Evolutionary conservation across 2,888 invertebrate species (phyloP).

Genomic region (Germaria angustata): DNA sequence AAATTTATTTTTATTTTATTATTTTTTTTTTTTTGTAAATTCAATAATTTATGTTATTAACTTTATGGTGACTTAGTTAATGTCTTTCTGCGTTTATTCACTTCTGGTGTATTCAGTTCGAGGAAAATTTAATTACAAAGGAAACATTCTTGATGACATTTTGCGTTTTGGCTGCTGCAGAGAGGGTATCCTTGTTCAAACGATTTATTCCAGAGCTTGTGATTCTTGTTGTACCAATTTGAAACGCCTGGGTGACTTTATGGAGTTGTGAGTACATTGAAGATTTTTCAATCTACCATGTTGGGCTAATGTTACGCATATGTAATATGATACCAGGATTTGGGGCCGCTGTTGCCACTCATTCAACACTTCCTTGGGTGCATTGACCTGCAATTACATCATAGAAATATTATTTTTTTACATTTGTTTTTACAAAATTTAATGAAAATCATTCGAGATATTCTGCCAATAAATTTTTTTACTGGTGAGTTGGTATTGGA

Average conservation of each 20-base stretch:
- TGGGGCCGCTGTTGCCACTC: slow-evolving; percentile 96
- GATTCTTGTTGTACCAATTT: slow-evolving; percentile 95
- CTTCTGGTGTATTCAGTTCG: slow-evolving; percentile 1
- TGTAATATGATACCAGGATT: slow-evolving; percentile 89
- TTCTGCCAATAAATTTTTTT: too few species aligned
- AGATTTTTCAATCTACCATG: slow-evolving; percentile 87
- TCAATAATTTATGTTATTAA: slow-evolving; percentile 14
- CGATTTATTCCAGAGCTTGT: slow-evolving; percentile 90
- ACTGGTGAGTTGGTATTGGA: too few species aligned
- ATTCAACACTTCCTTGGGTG: slow-evolving; percentile 92
- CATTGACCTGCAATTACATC: slow-evolving; percentile 83
- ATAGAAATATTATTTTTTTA: too few species aligned
- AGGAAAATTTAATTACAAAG: slow-evolving; percentile 50
- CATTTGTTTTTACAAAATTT: too few species aligned
- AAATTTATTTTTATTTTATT: not conserved
- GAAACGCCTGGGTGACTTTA: slow-evolving; percentile 92
- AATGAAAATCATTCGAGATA: too few species aligned
- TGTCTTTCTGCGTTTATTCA: not conserved
- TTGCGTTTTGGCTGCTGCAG: slow-evolving; percentile 1
- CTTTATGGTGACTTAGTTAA: not conserved
- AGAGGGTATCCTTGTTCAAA: not conserved
- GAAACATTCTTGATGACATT: slow-evolving; percentile 1
- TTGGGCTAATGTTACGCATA: slow-evolving; percentile 89
- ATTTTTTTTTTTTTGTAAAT: not conserved
- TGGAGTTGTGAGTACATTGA: slow-evolving; percentile 87